Conservation (phyloP, 64 coral and sea anemone genomes). For the Porites australiensis region DNA sequence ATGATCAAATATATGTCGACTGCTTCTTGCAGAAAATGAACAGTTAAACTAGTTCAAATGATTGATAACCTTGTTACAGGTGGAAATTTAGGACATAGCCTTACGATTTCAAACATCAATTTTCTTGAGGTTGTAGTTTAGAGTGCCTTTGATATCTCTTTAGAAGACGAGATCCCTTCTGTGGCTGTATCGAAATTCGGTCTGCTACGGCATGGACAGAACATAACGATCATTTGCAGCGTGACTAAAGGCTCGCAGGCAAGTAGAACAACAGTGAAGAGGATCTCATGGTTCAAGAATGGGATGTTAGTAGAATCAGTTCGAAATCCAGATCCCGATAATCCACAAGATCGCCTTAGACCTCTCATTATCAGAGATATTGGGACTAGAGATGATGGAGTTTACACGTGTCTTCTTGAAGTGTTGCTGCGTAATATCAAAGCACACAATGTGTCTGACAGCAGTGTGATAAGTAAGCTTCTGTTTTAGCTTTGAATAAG, state of each 20-base stretch:
- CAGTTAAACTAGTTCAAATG: too few species aligned
- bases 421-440: not conserved
- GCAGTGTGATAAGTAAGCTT: slow-evolving; percentile 7
- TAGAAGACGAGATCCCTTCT: not conserved
- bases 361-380: not conserved
- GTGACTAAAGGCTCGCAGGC: not conserved
- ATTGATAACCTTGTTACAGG: too few species aligned
- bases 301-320: not conserved
- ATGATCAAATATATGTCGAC: too few species aligned
- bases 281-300: slow-evolving; percentile 28
- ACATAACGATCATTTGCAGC: not conserved
- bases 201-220: not conserved
- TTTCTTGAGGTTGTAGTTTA: too few species aligned
- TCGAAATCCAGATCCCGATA: not conserved
- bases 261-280: not conserved
- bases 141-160: too few species aligned
- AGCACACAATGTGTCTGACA: slow-evolving; percentile 7
- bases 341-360: not conserved
- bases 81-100: too few species aligned
- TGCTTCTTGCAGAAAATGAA: too few species aligned
- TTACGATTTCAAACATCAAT: too few species aligned
- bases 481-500: too few species aligned
- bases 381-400: not conserved
- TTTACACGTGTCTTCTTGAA: not conserved
- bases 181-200: not conserved